A percentile compares a stretch with the other conserved stretches of the same genome.
Evolutionary conservation across 2,113 vertebrate species (phyloP).

Genomic region (Mellivora capensis): DNA sequence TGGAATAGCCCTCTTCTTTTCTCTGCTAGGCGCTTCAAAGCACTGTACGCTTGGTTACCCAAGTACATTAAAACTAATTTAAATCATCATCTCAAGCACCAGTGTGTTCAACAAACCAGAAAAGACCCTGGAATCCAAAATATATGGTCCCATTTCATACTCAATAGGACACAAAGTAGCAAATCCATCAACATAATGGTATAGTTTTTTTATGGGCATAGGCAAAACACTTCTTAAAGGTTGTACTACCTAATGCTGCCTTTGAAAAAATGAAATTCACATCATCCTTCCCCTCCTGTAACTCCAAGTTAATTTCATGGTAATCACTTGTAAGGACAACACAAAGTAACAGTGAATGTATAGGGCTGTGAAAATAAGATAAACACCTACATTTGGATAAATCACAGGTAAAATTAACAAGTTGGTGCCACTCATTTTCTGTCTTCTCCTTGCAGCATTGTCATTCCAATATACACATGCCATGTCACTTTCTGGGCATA

Average conservation of each 20-base stretch:
- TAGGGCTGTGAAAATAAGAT: background rate
- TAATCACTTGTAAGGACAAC: background rate
- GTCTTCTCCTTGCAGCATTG: background rate
- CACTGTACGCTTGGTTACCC: slow-evolving; percentile 74
- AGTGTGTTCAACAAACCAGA: slow-evolving; percentile 73
- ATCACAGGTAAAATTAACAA: background rate
- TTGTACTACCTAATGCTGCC: background rate
- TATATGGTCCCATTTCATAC: slow-evolving; percentile 59
- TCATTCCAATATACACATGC: background rate
- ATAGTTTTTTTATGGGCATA: background rate
- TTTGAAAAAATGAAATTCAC: slow-evolving; percentile 28
- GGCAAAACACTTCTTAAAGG: background rate
- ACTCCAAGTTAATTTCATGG: background rate
- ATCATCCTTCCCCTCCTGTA: background rate
- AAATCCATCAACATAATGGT: slow-evolving; percentile 61
- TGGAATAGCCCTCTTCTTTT: slow-evolving; percentile 56
- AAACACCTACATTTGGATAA: background rate
- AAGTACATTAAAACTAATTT: slow-evolving; percentile 76
- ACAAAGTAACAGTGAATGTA: background rate
- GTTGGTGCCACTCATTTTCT: background rate
- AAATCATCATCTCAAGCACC: slow-evolving; percentile 73
- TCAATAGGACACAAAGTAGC: slow-evolving; percentile 6
- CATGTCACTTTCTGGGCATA: background rate
- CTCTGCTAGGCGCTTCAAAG: slow-evolving; percentile 75
- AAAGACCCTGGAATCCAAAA: slow-evolving; percentile 55